These are phyloP conservation scores for Periphyllus acericola DNA, from an alignment of 2,888 invertebrate species.

Conservation along the genomic window DNA sequence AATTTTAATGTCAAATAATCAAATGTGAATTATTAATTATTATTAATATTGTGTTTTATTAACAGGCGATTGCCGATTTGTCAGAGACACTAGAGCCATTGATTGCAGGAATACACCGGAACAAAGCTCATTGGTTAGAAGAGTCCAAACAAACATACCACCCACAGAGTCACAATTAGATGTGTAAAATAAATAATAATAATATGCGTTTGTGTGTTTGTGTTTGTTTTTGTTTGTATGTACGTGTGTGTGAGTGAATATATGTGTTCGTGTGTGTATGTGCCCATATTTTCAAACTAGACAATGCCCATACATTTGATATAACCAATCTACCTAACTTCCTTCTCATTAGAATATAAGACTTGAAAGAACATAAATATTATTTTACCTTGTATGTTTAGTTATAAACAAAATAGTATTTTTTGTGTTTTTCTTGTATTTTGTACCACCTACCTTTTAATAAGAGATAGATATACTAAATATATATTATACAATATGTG, in stretches of 20 bases:
- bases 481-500: conserved; percentile 8
- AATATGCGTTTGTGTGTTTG: not conserved
- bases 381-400: conserved; percentile 46
- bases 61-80: conserved; percentile 84
- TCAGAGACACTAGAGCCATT: conserved; percentile 83
- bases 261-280: not conserved
- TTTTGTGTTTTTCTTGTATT: conserved; percentile 51
- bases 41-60: conserved; percentile 62
- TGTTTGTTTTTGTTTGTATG: conserved; percentile 3
- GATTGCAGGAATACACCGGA: conserved; percentile 83
- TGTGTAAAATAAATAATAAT: not conserved
- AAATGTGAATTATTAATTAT: not conserved
- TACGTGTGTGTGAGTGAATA: not conserved
- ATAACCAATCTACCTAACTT: conserved; percentile 60
- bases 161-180: conserved; percentile 44
- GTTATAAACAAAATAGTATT: conserved; percentile 57
- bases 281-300: conserved; percentile 17
- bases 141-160: conserved; percentile 70
- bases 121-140: conserved; percentile 86
- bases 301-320: conserved; percentile 14
- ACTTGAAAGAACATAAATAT: conserved; percentile 48
- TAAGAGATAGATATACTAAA: conserved; percentile 10
- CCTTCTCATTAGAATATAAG: conserved; percentile 60
- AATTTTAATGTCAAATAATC: not conserved
- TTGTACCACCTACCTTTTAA: conserved; percentile 41